Conservation (phyloP, 2,113 vertebrate genomes). For the Neolamprologus tretocephalus region DNA sequence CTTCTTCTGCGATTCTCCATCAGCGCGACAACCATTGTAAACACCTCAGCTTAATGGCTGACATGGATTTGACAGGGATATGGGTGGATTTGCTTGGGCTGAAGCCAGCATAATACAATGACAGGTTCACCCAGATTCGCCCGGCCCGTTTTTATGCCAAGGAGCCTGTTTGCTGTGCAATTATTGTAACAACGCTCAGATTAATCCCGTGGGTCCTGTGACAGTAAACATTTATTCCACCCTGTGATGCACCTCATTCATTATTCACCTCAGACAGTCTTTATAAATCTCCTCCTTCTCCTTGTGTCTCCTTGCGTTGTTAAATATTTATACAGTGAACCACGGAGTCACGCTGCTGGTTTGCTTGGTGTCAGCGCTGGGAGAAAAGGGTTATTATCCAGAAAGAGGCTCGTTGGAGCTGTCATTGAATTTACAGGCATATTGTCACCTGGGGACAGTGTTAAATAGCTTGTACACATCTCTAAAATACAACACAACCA, state of each 20-base stretch:
- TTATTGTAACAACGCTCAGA: not conserved
- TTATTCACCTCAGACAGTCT: conserved; percentile 46
- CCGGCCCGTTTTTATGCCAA: not conserved
- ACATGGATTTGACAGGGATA: not conserved
- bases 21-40: not conserved
- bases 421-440: not conserved
- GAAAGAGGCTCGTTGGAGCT: not conserved
- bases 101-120: not conserved
- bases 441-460: not conserved
- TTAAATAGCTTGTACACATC: not conserved
- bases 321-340: conserved; percentile 57
- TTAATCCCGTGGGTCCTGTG: not conserved
- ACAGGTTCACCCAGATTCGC: not conserved
- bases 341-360: conserved; percentile 7
- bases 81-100: not conserved
- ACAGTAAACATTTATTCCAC: conserved; percentile 1
- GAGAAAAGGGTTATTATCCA: not conserved
- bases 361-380: not conserved
- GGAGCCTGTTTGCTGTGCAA: not conserved
- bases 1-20: not conserved
- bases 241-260: conserved; percentile 32
- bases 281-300: conserved; percentile 40
- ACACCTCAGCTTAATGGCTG: not conserved
- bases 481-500: not conserved
- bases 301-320: not conserved